These are phyloP conservation scores for Pangasianodon gigas DNA, from an alignment of 2,113 vertebrate genomes.

Conservation along the genomic window DNA sequence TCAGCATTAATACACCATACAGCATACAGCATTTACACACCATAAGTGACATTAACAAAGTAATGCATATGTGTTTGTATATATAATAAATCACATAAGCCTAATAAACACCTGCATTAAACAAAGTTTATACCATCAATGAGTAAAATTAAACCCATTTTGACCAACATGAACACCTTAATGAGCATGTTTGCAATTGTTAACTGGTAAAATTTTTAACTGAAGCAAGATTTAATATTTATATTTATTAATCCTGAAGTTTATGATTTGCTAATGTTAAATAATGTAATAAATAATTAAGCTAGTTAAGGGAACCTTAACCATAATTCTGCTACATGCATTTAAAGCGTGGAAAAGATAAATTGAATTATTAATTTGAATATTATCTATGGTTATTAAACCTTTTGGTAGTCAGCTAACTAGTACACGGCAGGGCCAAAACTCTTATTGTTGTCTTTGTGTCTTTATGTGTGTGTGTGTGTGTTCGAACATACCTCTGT, in stretches of 20 bases:
- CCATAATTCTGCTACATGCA: not conserved
- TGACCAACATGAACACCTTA: not conserved
- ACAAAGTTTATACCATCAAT: not conserved
- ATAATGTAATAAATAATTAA: not conserved
- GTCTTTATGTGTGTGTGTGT: not conserved
- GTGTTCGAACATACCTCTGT: conserved; percentile 15
- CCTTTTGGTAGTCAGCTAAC: not conserved
- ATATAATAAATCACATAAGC: not conserved
- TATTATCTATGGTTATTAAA: not conserved
- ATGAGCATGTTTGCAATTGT: not conserved
- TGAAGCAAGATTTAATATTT: not conserved
- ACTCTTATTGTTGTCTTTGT: not conserved
- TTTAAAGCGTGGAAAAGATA: too few relatives aligned
- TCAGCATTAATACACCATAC: not conserved
- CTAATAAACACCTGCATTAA: not conserved
- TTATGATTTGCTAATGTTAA: not conserved
- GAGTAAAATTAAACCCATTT: not conserved
- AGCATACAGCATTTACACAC: not conserved
- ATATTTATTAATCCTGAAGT: not conserved
- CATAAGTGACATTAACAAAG: not conserved
- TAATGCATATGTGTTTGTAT: not conserved
- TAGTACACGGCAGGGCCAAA: not conserved
- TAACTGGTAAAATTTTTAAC: not conserved
- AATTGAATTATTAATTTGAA: not conserved
- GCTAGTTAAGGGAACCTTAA: not conserved